Evolutionary conservation across 2,113 vertebrate species (phyloP).

Genomic region (Myotis lucifugus): DNA sequence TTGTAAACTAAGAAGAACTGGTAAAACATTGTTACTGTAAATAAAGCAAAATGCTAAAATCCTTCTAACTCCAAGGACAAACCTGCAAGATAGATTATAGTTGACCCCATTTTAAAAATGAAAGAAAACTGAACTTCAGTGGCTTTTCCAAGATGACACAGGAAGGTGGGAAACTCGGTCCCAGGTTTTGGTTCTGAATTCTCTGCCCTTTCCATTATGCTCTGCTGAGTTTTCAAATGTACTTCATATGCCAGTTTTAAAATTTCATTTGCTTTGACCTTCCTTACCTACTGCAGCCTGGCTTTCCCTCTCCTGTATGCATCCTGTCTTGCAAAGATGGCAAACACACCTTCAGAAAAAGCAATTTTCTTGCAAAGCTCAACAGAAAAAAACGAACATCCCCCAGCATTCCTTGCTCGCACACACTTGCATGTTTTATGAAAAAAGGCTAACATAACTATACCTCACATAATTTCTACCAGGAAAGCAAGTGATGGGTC

Average conservation of each 20-base stretch:
- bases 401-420: neutral
- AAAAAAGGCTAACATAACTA: neutral
- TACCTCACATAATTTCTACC: neutral
- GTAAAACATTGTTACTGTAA: neutral
- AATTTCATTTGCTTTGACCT: neutral
- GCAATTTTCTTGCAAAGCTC: conserved; percentile 2
- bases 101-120: neutral
- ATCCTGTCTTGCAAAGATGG: neutral
- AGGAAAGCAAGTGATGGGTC: neutral
- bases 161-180: neutral
- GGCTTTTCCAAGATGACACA: neutral
- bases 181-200: neutral
- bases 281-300: neutral
- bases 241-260: neutral
- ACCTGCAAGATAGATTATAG: neutral
- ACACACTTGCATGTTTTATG: neutral
- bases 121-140: neutral
- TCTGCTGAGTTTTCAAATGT: neutral
- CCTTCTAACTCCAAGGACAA: neutral
- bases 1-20: neutral
- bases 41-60: neutral
- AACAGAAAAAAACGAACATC: neutral
- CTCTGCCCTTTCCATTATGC: neutral
- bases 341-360: neutral
- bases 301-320: neutral